Base-by-base conservation (phyloP, 1,140 invertebrate species). In the Drosophila takahashii region DNA sequence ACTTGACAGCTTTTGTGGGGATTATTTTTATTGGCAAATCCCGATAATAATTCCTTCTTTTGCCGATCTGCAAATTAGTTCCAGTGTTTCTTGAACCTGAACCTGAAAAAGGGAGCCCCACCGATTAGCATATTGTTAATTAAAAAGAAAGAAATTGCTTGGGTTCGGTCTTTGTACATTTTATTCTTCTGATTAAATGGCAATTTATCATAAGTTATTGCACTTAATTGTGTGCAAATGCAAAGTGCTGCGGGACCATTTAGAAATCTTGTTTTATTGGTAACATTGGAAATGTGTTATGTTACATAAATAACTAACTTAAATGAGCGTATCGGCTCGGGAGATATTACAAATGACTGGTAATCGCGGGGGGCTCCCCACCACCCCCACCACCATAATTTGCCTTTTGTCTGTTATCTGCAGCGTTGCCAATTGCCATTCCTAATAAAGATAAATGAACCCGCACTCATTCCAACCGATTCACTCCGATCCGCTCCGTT, bases 371-470 rank as follows among this genome's bases (percentile, higher is more conserved):
- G 22, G 10, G 26, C 10, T 10, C 32, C 29, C 32, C 6, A 22
- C 15, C 42, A 37, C 37, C 54, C 44, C 29, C 51, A 18, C 22
- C 22, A 22, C 22, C 22, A 2, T 3, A 1, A 22, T 22, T 37
- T 7, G 56, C 29, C 60, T 41, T 67, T 60, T 69, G 58, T 52
- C 58, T 64, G 54, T 87, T 85, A 87, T 87, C 81, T 86, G 27
- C 81, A 57, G 58, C 54, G 71, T 69, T 79, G 59, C 66, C 83
- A 86, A 87, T 87, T 87, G 70, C 83, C 83, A 73, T 87, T 87
- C 67, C 83, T 73, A 87, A 86, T 86, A 86, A 83, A 87, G 79
- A 86, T 79, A 87, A 86, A 87, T 86, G 83, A 81, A 79, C 73
- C 53, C 69, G 74, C 57, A 71, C 67, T 78, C 77, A 84, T 73